Evolutionary conservation across 2,888 invertebrate genomes (phyloP), one percentile per base, ranked within the genome.

Genomic region (Lysandra bellargus): DNA sequence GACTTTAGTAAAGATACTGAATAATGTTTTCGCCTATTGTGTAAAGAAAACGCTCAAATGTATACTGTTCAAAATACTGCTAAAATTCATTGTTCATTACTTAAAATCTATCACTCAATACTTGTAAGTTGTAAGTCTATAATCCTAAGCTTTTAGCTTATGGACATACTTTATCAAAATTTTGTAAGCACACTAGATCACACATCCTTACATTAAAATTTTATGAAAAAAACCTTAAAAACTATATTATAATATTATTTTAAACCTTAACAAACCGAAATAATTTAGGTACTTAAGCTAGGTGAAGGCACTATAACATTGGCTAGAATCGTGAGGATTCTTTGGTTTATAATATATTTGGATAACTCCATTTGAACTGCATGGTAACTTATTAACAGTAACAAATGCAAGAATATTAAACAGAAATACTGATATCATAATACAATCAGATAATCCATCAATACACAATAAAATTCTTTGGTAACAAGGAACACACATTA

Each of bases 401-500:
- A 91, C 91, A 91, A 91, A 91, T 91, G 91, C 91, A 91, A 87
- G 86, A 85, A 85, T 85, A 84, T 84, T 85, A 85, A 90, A 89
- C 88, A 88, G 88, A 84, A 88, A 91, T 90, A 89, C 89, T 89
- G 89, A 86, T 86, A 84, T 85, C 88, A 87, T 87, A 89, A 90
- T 90, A 91, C 89, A 86, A 84, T 85, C 86, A 85, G 84, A 88
- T 86, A 85, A 84, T 83, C 81, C 84, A 84, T 86, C 86, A 82
- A 82, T 82, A 82, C 82, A 80, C 80, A 87, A 88, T 88, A 88
- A 86, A 89, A 87, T 90, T 94, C 94, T 94, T 94, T 94, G 94
- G 94, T 93, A 94, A 94, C 94, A 91, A 93, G 93, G 92, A 93
- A 93, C 93, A 93, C 92, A 89, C 93, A 90, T 89, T 87, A 90